Evolutionary conservation across 2,888 invertebrate genomes (phyloP).

Genomic region (Heteropelma amictum): DNA sequence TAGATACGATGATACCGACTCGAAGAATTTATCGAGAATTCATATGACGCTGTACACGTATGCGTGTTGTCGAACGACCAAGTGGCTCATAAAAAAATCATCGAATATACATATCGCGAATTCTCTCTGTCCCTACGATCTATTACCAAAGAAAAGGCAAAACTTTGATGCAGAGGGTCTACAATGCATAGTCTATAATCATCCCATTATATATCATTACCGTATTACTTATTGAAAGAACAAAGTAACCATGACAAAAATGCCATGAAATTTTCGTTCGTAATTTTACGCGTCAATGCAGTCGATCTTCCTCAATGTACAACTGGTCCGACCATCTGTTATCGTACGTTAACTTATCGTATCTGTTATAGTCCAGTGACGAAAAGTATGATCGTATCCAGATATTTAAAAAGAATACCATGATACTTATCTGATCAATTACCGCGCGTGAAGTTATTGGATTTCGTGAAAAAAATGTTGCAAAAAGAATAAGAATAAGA

Average conservation of each 20-base stretch:
- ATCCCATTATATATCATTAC: conserved; percentile 33
- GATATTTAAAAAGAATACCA: too few relatives aligned
- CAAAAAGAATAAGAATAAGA: too few relatives aligned
- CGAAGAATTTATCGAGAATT: conserved; percentile 12
- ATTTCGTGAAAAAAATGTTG: too few relatives aligned
- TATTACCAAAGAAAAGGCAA: conserved; percentile 13
- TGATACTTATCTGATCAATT: too few relatives aligned
- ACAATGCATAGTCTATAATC: conserved; percentile 27
- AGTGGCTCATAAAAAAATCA: conserved; percentile 55
- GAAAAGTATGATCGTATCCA: too few relatives aligned
- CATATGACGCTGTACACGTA: background rate
- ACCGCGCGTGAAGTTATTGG: too few relatives aligned
- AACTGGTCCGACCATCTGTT: background rate
- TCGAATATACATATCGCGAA: background rate
- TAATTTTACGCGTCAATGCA: background rate
- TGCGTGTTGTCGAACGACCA: conserved; percentile 13
- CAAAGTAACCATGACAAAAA: background rate
- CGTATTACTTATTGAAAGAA: conserved; percentile 25
- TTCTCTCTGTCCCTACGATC: conserved; percentile 19
- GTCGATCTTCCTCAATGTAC: conserved; percentile 4
- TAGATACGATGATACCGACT: background rate
- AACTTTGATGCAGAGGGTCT: background rate
- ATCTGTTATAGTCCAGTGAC: too few relatives aligned
- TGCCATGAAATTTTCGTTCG: background rate
- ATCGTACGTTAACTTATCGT: too few relatives aligned